A percentile compares a stretch with the other conserved stretches of the same genome.
Evolutionary conservation across 2,113 vertebrate genomes (phyloP).

Genomic region (Cynoglossus semilaevis): DNA sequence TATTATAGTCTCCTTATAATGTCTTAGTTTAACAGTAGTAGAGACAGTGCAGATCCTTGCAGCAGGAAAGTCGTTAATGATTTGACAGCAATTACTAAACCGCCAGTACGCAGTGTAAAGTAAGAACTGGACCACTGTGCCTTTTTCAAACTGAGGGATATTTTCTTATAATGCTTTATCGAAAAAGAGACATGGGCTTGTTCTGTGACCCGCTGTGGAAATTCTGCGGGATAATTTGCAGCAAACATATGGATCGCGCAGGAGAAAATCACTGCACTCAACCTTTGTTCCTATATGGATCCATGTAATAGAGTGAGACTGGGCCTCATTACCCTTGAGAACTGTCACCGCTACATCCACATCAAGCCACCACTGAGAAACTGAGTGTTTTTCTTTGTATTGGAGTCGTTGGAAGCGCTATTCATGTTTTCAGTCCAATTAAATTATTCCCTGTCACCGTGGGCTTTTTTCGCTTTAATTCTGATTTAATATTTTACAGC

Average conservation of each 20-base stretch:
- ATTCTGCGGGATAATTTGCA: conserved; percentile 20
- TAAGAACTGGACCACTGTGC: conserved; percentile 3
- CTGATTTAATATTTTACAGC: conserved; percentile 11
- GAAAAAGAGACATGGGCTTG: not conserved
- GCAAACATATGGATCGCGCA: conserved; percentile 18
- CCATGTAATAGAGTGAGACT: conserved; percentile 37
- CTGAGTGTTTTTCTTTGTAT: conserved; percentile 53
- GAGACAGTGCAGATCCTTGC: not conserved
- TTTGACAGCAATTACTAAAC: conserved; percentile 13
- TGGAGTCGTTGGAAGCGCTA: conserved; percentile 42
- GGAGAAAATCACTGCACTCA: conserved; percentile 14
- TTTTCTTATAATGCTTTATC: conserved; percentile 19
- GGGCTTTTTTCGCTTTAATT: conserved; percentile 9
- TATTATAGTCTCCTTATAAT: too few relatives aligned
- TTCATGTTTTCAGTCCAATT: conserved; percentile 54
- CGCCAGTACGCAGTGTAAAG: not conserved
- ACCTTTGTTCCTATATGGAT: conserved; percentile 28
- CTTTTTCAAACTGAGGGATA: conserved; percentile 17
- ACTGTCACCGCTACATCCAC: conserved; percentile 28
- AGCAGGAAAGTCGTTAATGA: conserved; percentile 12
- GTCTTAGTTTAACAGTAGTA: too few relatives aligned
- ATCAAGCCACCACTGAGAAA: conserved; percentile 47
- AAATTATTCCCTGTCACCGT: conserved; percentile 47
- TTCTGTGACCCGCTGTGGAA: not conserved
- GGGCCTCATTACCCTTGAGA: conserved; percentile 34